Base-by-base conservation (phyloP, 2,113 vertebrate species). In the Stictonetta naevosa region DNA sequence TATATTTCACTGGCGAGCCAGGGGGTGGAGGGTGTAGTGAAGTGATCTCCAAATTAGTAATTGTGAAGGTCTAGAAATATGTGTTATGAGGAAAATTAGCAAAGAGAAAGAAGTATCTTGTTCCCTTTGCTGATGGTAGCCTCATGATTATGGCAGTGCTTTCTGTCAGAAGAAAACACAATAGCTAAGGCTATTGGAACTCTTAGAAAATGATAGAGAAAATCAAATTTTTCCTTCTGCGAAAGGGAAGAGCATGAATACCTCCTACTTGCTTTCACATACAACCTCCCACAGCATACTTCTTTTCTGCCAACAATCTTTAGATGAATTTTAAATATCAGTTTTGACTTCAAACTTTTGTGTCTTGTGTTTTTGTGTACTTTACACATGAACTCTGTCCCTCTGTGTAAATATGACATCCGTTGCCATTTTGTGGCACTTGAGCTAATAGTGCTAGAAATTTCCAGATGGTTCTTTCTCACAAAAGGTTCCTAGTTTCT, bases 371-470 rank as follows among this genome's bases (percentile, higher is more conserved):
- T 42, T 36, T 59, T 38, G 62, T 17, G 33, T 88, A 13, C 11
- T 69, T 88, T 77, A 4, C 1, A 2, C 11, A 2, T 0, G 2
- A 69, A 7, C 66, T 38, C 8, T 63, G 6, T 74, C 33, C 14
- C 5, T 73, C 46, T 80, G 6, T 58, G n/a, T 68, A 66, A 53
- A 42, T 40, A 34, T 40, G 13, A 36, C 48, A 76, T 18, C 48
- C 21, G 4, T 28, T 34, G 50, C 53, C 0, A 40, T 66, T 69
- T 67, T 71, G 11, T 59, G 21, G 46, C 46, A 33, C 21, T 75
- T 77, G 14, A 91, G 3, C 34, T 68, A 64, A 17, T 31, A 69
- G 16, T 44, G 31, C 36, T 86, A 42, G 22, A 72, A 72, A 33
- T 72, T 77, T 50, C 50, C 13, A 19, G 53, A 2, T 6, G 2